phyloP scores from a whole-genome alignment of 2,797 vertebrate species.

The Betta splendens region DNA sequence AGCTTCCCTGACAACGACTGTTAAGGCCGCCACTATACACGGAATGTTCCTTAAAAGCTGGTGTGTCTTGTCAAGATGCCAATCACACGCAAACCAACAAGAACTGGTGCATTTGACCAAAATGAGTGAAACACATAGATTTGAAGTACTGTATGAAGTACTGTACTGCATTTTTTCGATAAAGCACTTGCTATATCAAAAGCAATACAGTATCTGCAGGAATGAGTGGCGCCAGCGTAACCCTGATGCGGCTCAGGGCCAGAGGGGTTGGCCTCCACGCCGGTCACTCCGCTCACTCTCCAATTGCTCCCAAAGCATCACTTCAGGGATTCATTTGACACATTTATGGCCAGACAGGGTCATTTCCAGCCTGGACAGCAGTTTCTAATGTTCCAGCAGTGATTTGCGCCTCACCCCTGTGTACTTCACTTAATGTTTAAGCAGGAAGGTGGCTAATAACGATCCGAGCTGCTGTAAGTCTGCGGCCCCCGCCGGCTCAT shows the following conservation, averaged over 20 bases:
- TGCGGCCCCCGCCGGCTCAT: conserved; percentile 9
- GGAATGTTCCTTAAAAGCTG: too few relatives aligned
- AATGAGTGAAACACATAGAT: too few relatives aligned
- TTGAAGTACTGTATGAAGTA: too few relatives aligned
- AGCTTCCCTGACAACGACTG: too few relatives aligned
- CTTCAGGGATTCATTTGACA: conserved; percentile 55
- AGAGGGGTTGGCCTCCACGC: conserved; percentile 29
- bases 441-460: conserved; percentile 31
- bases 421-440: conserved; percentile 15
- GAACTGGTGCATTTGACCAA: too few relatives aligned
- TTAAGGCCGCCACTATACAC: too few relatives aligned
- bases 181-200: conserved; percentile 15
- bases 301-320: conserved; percentile 47
- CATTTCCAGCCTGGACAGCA: conserved; percentile 46
- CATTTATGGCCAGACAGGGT: conserved; percentile 47
- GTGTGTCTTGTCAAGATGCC: too few relatives aligned
- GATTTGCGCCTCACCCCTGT: conserved; percentile 34
- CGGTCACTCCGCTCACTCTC: conserved; percentile 45
- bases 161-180: conserved; percentile 16
- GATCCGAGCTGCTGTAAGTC: conserved; percentile 17
- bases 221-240: conserved; percentile 32
- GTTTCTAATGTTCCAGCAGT: conserved; percentile 30
- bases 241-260: conserved; percentile 38
- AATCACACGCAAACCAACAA: too few relatives aligned
- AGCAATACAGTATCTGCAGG: conserved; percentile 38